These are phyloP conservation scores for Steinernema feltiae DNA, from an alignment of 1,140 invertebrate genomes.

Conservation along the genomic window DNA sequence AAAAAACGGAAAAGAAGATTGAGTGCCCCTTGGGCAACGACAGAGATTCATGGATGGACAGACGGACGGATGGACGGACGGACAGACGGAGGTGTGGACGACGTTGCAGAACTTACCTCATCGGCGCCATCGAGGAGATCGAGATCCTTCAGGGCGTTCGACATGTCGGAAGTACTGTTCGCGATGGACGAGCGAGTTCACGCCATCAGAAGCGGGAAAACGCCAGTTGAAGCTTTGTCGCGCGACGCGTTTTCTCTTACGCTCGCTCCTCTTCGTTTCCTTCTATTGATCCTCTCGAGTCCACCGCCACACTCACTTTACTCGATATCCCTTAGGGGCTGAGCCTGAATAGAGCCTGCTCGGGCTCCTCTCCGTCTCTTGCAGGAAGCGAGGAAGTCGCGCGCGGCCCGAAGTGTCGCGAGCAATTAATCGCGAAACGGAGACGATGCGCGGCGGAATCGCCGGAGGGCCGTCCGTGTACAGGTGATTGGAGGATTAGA, in stretches of 20 bases:
- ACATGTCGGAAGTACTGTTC: not conserved
- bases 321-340: not conserved
- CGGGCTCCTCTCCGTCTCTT: too few species aligned
- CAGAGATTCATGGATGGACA: not conserved
- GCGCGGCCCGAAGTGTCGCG: not conserved
- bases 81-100: not conserved
- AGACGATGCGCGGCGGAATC: too few species aligned
- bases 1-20: not conserved
- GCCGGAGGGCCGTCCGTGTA: too few species aligned
- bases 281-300: not conserved
- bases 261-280: not conserved
- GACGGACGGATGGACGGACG: not conserved
- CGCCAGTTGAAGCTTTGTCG: not conserved
- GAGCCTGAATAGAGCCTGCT: not conserved
- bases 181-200: not conserved
- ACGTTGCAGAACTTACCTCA: not conserved
- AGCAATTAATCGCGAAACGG: not conserved
- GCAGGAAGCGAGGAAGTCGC: not conserved
- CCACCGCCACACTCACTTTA: not conserved
- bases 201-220: not conserved
- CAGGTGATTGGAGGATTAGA: not conserved
- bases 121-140: not conserved
- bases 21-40: not conserved
- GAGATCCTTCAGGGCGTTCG: conserved; percentile 2
- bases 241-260: not conserved